These are phyloP conservation scores for Trematocara marginatum DNA, from an alignment of 2,113 vertebrate species.

Conservation along the genomic window DNA sequence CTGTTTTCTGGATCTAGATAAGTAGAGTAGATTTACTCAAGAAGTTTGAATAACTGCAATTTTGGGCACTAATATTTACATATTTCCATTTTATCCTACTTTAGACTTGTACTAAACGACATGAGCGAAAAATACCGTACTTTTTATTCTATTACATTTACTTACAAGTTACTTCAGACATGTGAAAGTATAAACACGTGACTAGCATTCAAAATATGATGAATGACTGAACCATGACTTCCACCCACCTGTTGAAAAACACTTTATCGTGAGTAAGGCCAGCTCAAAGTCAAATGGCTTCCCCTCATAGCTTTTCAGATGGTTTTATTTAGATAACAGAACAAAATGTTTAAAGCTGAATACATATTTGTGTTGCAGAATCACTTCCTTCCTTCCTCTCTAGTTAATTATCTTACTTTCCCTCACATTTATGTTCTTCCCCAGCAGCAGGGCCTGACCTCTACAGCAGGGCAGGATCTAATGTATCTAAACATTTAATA, in stretches of 20 bases:
- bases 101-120: fast-evolving
- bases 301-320: neutral
- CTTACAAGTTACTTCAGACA: neutral
- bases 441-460: neutral
- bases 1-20: neutral
- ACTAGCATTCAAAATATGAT: neutral
- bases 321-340: neutral
- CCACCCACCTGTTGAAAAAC: neutral
- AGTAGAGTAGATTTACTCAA: neutral
- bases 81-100: neutral
- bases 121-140: fast-evolving
- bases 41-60: neutral
- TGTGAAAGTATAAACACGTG: neutral
- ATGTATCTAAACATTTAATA: neutral
- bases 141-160: neutral
- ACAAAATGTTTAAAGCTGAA: neutral
- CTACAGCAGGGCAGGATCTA: neutral
- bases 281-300: neutral
- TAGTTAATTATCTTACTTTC: neutral
- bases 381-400: neutral
- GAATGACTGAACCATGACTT: neutral
- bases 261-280: neutral
- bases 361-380: neutral
- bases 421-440: neutral
- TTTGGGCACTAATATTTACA: neutral